Evolutionary conservation across 2,113 vertebrate species (phyloP).

Genomic region (Rafetus swinhoei): DNA sequence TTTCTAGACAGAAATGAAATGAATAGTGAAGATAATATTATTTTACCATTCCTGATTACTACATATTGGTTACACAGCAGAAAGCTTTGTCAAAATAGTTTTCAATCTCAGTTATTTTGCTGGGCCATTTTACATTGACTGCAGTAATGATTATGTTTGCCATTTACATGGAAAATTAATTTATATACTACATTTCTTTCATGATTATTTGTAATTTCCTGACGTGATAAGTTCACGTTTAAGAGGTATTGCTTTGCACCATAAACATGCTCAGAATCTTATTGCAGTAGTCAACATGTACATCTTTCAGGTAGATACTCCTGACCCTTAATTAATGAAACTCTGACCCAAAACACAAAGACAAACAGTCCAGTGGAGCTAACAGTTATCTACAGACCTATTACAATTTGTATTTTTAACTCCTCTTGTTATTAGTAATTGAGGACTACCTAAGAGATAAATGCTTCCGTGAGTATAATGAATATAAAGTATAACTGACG

Average conservation of each 20-base stretch:
- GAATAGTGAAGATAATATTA: background rate
- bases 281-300: conserved; percentile 46
- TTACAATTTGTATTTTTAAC: background rate
- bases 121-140: background rate
- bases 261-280: conserved; percentile 52
- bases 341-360: conserved; percentile 1
- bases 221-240: conserved; percentile 45
- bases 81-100: background rate
- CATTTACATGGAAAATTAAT: background rate
- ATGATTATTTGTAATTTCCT: conserved; percentile 31
- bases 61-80: background rate
- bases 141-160: background rate
- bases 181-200: background rate
- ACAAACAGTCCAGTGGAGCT: background rate
- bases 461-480: background rate
- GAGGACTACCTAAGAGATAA: background rate
- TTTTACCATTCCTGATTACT: background rate
- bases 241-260: conserved; percentile 46
- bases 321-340: background rate
- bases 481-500: background rate
- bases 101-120: background rate
- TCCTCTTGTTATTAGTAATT: background rate
- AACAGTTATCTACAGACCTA: background rate
- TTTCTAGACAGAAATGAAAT: background rate
- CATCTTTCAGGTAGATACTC: background rate